Evolutionary conservation across 2,888 invertebrate species (phyloP), one percentile per base, ranked within the genome.

Genomic region (Nezara viridula): DNA sequence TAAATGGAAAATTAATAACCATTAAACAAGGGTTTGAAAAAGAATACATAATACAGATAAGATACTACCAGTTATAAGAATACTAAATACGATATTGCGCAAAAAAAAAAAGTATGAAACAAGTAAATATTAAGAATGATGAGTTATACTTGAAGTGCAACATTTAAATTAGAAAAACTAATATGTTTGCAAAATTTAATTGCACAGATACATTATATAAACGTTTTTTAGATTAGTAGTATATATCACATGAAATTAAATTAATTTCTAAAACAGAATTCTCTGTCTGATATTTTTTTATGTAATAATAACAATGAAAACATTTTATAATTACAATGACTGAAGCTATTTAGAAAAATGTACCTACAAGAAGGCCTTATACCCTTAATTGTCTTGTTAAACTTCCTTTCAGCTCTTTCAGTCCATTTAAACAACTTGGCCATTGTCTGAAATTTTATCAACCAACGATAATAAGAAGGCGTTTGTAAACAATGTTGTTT

Each of bases 351-450:
- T 3, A 60, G 14, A 27, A 60, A 60, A 60, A 16, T 14, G 16
- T 37, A 66, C 66, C 32, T 32, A 66, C 66, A 66, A 1, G 66
- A 66, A 66, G 66, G 66, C 32, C 66, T 66, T 6, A 66, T 66
- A 66, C 66, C 66, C 16, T 19, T 14, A 19, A 66, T 66, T 19
- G 66, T 66, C 32, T 66, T 66, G 32, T 19, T 66, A 66, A 66
- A 66, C 19, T 66, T 66, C 12, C 32, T 66, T 32, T 66, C 66
- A 66, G 32, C 66, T 66, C 66, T 66, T 66, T 66, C 32, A 66
- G 32, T 5, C 66, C 66, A 66, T 27, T 66, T 66, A 32, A 66
- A 32, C 66, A 60, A 60, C 27, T 60, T 60, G 12, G 60, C 60
- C 60, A 60, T 60, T 27, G 55, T 60, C n/a, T 10, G n/a, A 7